Evolutionary conservation across 2,113 vertebrate genomes (phyloP), one percentile per base, ranked within the genome.

Genomic region (Ascaphus truei): DNA sequence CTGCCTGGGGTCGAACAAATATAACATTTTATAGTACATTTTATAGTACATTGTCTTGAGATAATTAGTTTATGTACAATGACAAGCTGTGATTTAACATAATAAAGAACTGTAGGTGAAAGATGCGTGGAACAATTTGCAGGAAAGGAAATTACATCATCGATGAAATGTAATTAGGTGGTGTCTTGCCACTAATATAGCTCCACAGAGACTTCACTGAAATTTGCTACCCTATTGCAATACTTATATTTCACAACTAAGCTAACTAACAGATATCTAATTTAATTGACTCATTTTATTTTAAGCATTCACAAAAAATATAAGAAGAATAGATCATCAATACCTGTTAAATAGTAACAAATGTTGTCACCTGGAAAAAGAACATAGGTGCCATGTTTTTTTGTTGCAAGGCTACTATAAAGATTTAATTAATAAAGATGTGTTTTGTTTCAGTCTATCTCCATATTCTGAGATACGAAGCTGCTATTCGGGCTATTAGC

Each of bases 121-220:
- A 66, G 50, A 55, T 43, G 36, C 55, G 63, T 55, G 63, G 20
- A 50, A 66, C 37, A 22, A 41, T 22, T 41, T 20, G 48, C 33
- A 16, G 4, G 9, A 27, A 31, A 43, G 63, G 36, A 52, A 66
- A 55, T 41, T 39, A 25, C 43, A 43, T 55, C 36, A 66, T 26
- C 50, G 10, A 66, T 43, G 61, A 51, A 37, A 61, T 20, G 39
- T 48, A 47, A 62, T 62, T 62, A 62, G n/a, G n/a, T 62, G 41
- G 23, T 51, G 10, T 18, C 48, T 45, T 62, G 59, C 27, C 16
- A 62, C 31, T 47, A 62, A 62, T 62, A 62, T 62, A 41, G 59
- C 16, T 47, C 59, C 27, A 23, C 29, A 33, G 41, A 47, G 27
- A 18, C 30, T 27, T 47, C 26, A 62, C 48, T 62, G 33, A 31